Conservation (phyloP, 1,140 invertebrate species). For the Tetramorium parvispinum region DNA sequence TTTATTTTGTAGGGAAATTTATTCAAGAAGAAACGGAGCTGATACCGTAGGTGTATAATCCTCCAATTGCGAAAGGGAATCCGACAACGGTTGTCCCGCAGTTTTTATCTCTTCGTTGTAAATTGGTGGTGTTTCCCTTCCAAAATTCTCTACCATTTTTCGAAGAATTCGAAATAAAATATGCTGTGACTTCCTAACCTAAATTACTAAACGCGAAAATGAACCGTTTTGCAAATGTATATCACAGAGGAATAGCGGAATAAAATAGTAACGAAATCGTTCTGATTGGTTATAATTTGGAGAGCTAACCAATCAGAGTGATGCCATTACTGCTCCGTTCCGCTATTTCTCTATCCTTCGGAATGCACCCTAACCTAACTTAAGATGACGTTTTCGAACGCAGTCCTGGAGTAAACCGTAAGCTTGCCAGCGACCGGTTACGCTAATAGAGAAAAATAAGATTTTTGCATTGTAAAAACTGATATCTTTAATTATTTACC, state of each 20-base stretch:
- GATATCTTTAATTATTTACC: not conserved
- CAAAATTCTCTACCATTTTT: slow-evolving; percentile 78
- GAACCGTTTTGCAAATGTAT: not conserved
- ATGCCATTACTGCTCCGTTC: too few relatives aligned
- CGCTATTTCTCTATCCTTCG: too few relatives aligned
- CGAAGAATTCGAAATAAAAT: not conserved
- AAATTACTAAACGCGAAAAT: not conserved
- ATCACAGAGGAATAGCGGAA: too few relatives aligned
- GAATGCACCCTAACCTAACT: too few relatives aligned
- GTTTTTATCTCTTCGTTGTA: slow-evolving; percentile 82
- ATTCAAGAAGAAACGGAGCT: not conserved
- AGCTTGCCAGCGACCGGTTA: not conserved
- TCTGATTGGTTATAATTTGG: too few relatives aligned
- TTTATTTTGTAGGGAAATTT: slow-evolving; percentile 17
- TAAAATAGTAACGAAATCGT: too few relatives aligned
- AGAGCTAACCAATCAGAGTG: too few relatives aligned
- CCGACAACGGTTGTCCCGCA: slow-evolving; percentile 88
- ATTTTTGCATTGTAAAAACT: not conserved
- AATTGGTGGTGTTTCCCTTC: slow-evolving; percentile 73
- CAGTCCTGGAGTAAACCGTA: not conserved
- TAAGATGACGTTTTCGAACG: too few relatives aligned
- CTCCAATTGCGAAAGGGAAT: slow-evolving; percentile 93
- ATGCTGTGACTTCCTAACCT: not conserved
- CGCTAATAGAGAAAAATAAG: not conserved
- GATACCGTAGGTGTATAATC: slow-evolving; percentile 96